Percentiles rank a stretch among this genome's conserved stretches.
Evolutionary conservation across 2,113 vertebrate genomes (phyloP).

Genomic region (Apteryx owenii): DNA sequence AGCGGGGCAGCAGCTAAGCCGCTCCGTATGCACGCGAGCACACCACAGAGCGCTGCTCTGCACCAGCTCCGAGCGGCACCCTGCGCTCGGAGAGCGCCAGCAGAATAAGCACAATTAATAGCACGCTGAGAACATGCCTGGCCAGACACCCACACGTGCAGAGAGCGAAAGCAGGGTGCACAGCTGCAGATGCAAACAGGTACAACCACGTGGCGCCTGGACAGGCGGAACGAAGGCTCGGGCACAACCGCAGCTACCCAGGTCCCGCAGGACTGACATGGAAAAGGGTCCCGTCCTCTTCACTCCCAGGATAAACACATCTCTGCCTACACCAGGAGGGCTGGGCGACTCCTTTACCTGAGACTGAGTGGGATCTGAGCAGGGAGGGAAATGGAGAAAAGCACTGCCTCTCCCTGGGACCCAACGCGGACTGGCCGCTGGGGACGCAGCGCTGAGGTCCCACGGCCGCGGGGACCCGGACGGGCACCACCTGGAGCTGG

Average conservation of each 20-base stretch:
- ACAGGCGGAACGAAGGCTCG: not conserved
- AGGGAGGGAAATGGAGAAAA: not conserved
- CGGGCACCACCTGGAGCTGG: no score
- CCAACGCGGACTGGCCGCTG: rapidly evolving
- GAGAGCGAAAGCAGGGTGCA: not conserved
- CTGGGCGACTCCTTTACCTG: rapidly evolving
- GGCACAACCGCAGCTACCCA: rapidly evolving
- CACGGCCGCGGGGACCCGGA: not conserved
- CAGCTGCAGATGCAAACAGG: rapidly evolving
- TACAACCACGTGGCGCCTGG: not conserved
- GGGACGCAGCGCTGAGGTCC: not conserved
- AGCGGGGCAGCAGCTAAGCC: not conserved
- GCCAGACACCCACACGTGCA: not conserved
- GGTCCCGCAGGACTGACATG: rapidly evolving
- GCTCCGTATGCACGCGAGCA: rapidly evolving
- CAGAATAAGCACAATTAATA: not conserved
- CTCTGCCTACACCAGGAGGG: not conserved
- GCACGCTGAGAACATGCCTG: not conserved
- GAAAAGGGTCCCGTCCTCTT: not conserved
- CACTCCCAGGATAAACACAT: no score
- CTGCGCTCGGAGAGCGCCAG: not conserved
- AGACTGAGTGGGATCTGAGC: not conserved
- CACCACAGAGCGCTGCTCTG: rapidly evolving
- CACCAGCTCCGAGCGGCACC: rapidly evolving
- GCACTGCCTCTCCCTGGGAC: not conserved